phyloP scores from a whole-genome alignment of 2,113 vertebrate genomes.

The Bombycilla garrulus region DNA sequence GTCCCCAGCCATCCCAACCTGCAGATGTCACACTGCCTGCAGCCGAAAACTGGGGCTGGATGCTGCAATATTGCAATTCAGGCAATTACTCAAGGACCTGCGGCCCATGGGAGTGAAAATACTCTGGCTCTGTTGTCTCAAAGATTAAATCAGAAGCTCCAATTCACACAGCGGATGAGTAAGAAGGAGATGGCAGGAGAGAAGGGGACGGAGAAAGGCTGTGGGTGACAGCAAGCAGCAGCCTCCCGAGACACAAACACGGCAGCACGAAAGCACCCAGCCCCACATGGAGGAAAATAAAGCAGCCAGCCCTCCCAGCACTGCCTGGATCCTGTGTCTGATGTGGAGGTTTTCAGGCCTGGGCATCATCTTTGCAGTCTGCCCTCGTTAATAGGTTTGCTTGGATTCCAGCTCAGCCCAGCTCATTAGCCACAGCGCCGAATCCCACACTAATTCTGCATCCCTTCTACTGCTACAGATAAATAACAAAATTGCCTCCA shows the following conservation, averaged over 20 bases:
- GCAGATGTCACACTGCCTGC: background rate
- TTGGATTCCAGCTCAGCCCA: conserved; percentile 8
- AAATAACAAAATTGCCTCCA: conserved; percentile 47
- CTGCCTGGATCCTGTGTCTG: background rate
- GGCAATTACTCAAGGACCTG: background rate
- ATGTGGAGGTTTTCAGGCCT: background rate
- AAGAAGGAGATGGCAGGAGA: background rate
- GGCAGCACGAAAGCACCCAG: background rate
- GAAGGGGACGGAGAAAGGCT: background rate
- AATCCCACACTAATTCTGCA: background rate
- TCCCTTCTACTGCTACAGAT: background rate
- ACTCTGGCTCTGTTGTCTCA: background rate
- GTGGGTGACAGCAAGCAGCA: background rate
- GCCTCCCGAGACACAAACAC: background rate
- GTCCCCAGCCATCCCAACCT: background rate
- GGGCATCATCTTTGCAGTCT: background rate
- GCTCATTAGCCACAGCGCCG: background rate
- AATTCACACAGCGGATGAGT: background rate
- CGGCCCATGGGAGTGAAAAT: background rate
- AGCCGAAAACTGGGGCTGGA: background rate
- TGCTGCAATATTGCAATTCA: background rate
- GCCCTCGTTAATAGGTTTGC: background rate
- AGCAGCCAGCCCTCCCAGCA: background rate
- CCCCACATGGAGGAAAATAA: background rate
- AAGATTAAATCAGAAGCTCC: background rate